Evolutionary conservation across 2,888 invertebrate species (phyloP).

Genomic region (Bedellia somnulentella): DNA sequence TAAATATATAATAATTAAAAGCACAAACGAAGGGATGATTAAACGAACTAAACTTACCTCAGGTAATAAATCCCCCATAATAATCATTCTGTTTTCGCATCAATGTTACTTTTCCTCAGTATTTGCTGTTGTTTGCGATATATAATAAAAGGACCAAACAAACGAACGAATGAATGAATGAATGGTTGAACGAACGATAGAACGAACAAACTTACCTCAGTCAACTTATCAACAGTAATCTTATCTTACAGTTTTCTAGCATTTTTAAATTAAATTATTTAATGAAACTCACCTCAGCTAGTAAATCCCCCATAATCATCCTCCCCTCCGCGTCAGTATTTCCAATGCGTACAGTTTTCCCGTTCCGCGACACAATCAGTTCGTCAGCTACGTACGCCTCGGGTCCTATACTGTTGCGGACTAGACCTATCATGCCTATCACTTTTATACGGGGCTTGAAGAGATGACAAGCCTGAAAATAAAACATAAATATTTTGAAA

Average conservation of each 20-base stretch:
- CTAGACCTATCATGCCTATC: conserved; percentile 81
- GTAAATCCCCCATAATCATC: conserved; percentile 89
- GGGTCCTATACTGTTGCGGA: conserved; percentile 88
- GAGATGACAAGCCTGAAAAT: conserved; percentile 55
- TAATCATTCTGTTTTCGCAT: conserved; percentile 94
- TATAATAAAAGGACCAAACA: too few relatives aligned
- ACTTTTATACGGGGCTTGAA: conserved; percentile 75
- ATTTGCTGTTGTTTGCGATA: too few relatives aligned
- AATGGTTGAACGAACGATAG: too few relatives aligned
- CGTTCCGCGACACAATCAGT: conserved; percentile 80
- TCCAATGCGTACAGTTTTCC: conserved; percentile 81
- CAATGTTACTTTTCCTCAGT: too few relatives aligned
- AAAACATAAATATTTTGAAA: neutral
- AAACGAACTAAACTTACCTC: conserved; percentile 64
- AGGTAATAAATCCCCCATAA: conserved; percentile 87
- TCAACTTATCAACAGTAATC: too few relatives aligned
- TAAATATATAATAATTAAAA: too few relatives aligned
- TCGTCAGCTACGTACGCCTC: conserved; percentile 91
- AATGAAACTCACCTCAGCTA: conserved; percentile 71
- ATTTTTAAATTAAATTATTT: too few relatives aligned
- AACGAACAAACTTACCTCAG: too few relatives aligned
- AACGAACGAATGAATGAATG: too few relatives aligned
- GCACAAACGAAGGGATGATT: too few relatives aligned
- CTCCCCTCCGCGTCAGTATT: conserved; percentile 97
- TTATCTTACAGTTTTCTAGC: too few relatives aligned